Evolutionary conservation across 1,140 invertebrate species (phyloP), one percentile per base, ranked within the genome.

Genomic region (Magallana angulata): DNA sequence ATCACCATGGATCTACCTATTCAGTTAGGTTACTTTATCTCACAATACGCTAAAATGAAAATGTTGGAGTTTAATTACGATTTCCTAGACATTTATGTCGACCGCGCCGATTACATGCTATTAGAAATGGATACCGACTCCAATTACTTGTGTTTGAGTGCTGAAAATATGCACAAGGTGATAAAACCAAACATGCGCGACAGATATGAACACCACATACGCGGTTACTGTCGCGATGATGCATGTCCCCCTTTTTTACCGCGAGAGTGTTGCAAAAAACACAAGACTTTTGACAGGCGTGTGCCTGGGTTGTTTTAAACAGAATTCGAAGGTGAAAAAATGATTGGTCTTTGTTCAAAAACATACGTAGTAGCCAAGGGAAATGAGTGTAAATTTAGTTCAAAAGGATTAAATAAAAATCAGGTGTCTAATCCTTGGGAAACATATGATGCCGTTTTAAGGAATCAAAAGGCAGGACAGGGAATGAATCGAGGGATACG

Each of bases 1-100:
- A n/a, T n/a, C n/a, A n/a, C n/a, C n/a, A n/a, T n/a, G n/a, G n/a
- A n/a, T n/a, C n/a, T n/a, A n/a, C n/a, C n/a, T n/a, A n/a, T n/a
- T n/a, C n/a, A n/a, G n/a, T n/a, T n/a, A n/a, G n/a, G n/a, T n/a
- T n/a, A n/a, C n/a, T n/a, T n/a, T n/a, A n/a, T n/a, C n/a, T n/a
- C n/a, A n/a, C n/a, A n/a, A n/a, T n/a, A n/a, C n/a, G 68, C n/a
- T 5, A 91, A 91, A 60, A 57, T 91, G 57, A 18, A 87, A 7
- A 91, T 91, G 89, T 81, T 91, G 8, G n/a, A 91, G 58, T 90
- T 91, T 87, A 86, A 90, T 71, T 90, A 88, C 76, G 90, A 91
- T 82, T 88, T 89, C 30, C n/a, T 91, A 57, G 85, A 89, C 18
- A 84, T 59, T 14, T 91, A 81, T 62, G 81, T 91, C 0, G 82